These are phyloP conservation scores for Helicoverpa assulta DNA, from an alignment of 2,888 invertebrate genomes.

Conservation along the genomic window DNA sequence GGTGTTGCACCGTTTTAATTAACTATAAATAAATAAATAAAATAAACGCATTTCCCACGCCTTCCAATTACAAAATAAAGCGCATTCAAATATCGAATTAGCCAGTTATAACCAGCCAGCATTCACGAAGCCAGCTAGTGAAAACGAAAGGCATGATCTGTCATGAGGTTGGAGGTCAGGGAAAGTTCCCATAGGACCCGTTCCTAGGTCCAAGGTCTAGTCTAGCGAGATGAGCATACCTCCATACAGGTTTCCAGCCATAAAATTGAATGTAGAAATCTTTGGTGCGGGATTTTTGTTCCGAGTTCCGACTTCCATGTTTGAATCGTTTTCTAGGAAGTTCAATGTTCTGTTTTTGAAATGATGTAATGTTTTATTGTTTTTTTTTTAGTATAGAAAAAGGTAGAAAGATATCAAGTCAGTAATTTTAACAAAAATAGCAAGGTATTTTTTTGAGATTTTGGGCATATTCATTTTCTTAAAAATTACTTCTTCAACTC, in stretches of 20 bases:
- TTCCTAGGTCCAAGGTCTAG: slow-evolving; percentile 60
- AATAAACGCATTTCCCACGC: slow-evolving; percentile 21
- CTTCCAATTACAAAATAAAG: neutral
- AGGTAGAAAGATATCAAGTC: too few relatives aligned
- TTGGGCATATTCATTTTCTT: too few relatives aligned
- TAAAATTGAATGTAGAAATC: slow-evolving; percentile 45
- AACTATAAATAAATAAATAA: too few relatives aligned
- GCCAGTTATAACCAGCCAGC: slow-evolving; percentile 20
- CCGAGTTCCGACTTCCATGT: slow-evolving; percentile 17
- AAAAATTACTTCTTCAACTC: too few relatives aligned
- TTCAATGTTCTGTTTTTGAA: neutral
- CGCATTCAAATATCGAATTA: slow-evolving; percentile 16
- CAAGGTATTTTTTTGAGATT: too few relatives aligned
- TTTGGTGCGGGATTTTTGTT: slow-evolving; percentile 14
- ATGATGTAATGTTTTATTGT: neutral
- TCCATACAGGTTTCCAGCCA: slow-evolving; percentile 27
- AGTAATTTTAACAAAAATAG: too few relatives aligned
- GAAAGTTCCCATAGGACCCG: slow-evolving; percentile 61
- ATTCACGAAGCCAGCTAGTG: slow-evolving; percentile 41
- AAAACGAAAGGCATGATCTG: slow-evolving; percentile 63
- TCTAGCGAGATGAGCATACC: slow-evolving; percentile 22
- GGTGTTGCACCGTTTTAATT: too few relatives aligned
- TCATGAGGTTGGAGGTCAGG: slow-evolving; percentile 56
- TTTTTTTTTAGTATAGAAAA: neutral
- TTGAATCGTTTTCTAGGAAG: neutral